Evolutionary conservation across 2,888 invertebrate species (phyloP).

Genomic region (Hetaerina titia): DNA sequence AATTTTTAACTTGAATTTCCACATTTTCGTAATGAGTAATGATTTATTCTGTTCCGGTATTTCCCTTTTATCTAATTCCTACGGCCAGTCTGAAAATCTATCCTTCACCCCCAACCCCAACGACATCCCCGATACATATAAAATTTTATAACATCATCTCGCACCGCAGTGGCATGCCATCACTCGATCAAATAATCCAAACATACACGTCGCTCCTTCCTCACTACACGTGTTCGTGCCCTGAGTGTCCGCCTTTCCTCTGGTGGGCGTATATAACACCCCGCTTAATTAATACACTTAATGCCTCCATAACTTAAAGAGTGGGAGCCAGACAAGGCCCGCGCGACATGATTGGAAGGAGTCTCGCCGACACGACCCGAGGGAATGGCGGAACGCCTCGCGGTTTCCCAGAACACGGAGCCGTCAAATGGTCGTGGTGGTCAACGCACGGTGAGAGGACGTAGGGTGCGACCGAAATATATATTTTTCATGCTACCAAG

Average conservation of each 20-base stretch:
- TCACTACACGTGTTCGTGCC: background rate
- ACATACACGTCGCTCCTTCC: background rate
- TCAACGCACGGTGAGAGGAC: background rate
- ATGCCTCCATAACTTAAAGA: background rate
- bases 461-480: background rate
- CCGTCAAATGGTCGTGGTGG: background rate
- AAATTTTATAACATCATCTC: background rate
- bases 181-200: background rate
- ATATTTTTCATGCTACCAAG: constrained; percentile 1
- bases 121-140: too few relatives aligned
- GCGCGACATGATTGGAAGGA: constrained; percentile 57
- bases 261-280: too few relatives aligned
- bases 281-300: background rate
- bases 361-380: constrained; percentile 43
- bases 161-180: background rate
- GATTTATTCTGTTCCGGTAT: too few relatives aligned
- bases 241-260: background rate
- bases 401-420: background rate
- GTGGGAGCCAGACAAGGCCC: constrained; percentile 43
- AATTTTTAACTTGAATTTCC: too few relatives aligned
- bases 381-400: constrained; percentile 35
- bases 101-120: too few relatives aligned
- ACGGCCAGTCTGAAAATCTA: too few relatives aligned
- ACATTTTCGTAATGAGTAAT: too few relatives aligned
- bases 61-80: too few relatives aligned